phyloP scores from a whole-genome alignment of 2,888 invertebrate genomes.

The Trichopoda pennipes region DNA sequence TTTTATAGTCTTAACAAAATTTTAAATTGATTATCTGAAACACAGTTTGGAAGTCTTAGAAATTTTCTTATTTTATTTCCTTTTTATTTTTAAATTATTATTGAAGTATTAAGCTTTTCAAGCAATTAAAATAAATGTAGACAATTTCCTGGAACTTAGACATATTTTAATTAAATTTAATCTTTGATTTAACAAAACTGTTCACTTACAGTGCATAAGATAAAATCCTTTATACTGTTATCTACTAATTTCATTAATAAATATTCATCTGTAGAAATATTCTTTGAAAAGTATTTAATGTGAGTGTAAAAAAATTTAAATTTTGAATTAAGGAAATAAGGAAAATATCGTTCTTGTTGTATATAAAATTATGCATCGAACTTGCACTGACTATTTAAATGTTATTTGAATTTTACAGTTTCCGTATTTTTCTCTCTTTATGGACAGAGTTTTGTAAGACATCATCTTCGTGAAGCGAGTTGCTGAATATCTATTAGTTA shows the following conservation, averaged over 20 bases:
- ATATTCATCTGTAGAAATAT: no score
- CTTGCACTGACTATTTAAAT: no score
- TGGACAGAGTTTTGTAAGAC: no score
- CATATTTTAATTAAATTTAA: conserved; percentile 42
- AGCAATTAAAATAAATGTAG: conserved; percentile 29
- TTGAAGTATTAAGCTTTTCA: conserved; percentile 16
- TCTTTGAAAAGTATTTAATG: no score
- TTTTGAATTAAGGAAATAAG: no score
- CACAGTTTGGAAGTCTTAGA: conserved; percentile 5
- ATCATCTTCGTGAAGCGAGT: no score
- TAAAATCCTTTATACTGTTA: neutral
- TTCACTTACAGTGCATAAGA: neutral
- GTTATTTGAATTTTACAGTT: no score
- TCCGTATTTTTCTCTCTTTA: no score
- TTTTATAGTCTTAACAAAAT: neutral
- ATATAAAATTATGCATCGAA: no score
- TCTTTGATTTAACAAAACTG: conserved; percentile 1
- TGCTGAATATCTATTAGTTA: no score
- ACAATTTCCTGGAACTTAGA: neutral
- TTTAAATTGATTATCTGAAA: conserved; percentile 26
- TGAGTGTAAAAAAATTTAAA: no score
- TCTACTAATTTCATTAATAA: neutral
- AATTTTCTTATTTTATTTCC: neutral
- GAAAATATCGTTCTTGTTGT: no score
- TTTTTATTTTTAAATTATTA: conserved; percentile 1